Evolutionary conservation across 2,888 invertebrate species (phyloP).

Genomic region (Aleiodes alternator): DNA sequence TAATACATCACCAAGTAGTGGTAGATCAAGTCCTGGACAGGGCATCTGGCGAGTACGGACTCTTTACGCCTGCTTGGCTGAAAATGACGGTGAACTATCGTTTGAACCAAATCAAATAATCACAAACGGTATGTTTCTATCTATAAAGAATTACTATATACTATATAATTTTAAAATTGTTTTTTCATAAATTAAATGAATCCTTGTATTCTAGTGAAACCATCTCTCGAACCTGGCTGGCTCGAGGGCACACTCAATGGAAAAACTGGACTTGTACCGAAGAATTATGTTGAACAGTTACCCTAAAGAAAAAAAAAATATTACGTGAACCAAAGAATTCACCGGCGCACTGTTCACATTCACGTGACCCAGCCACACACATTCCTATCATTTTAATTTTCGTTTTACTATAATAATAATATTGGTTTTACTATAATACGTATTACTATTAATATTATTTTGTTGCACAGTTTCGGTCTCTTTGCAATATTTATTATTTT

Average conservation of each 20-base stretch:
- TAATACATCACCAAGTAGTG: conserved; percentile 72
- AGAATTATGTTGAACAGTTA: conserved; percentile 95
- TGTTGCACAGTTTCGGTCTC: conserved; percentile 24
- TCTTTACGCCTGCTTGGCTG: conserved; percentile 96
- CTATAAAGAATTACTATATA: conserved; percentile 3
- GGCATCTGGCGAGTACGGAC: conserved; percentile 87
- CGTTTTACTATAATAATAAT: conserved; percentile 24
- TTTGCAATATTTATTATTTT: conserved; percentile 30
- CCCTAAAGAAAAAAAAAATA: conserved; percentile 77
- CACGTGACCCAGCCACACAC: conserved; percentile 21
- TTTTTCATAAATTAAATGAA: conserved; percentile 3
- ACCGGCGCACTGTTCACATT: conserved; percentile 16
- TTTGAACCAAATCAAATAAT: conserved; percentile 99
- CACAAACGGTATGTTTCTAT: conserved; percentile 86
- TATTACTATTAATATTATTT: conserved; percentile 5
- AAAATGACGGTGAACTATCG: conserved; percentile 96
- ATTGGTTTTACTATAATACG: too few species aligned
- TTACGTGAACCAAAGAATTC: conserved; percentile 62
- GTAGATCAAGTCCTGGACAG: conserved; percentile 73
- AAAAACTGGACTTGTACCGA: conserved; percentile 93
- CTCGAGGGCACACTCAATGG: conserved; percentile 96
- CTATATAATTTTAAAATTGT: neutral
- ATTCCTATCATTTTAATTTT: conserved; percentile 49
- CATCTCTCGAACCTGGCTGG: conserved; percentile 98
- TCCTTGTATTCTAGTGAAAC: conserved; percentile 81